phyloP scores from a whole-genome alignment of 2,888 invertebrate genomes.

The Cynaeus angustus region DNA sequence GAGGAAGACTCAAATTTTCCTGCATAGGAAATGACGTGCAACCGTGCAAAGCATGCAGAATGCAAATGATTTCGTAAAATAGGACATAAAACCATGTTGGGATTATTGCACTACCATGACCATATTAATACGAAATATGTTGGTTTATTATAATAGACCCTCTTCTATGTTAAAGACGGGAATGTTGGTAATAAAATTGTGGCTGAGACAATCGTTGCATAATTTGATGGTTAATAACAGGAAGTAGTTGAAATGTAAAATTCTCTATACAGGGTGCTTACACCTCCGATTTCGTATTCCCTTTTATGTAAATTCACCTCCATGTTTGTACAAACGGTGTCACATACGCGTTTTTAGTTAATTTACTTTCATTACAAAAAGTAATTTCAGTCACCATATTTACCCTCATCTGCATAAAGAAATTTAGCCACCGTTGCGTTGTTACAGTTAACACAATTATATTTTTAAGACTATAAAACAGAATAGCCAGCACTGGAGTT shows the following conservation, averaged over 20 bases:
- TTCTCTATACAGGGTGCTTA: background rate
- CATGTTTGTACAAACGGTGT: background rate
- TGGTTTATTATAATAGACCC: slow-evolving; percentile 23
- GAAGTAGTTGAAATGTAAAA: background rate
- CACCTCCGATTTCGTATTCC: background rate
- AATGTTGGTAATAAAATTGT: slow-evolving; percentile 15
- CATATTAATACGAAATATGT: slow-evolving; percentile 16
- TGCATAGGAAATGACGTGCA: background rate
- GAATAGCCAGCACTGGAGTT: slow-evolving; percentile 11
- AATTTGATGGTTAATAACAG: slow-evolving; percentile 14
- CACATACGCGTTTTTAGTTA: slow-evolving; percentile 2
- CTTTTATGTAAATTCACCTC: background rate
- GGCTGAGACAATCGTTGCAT: slow-evolving; percentile 17
- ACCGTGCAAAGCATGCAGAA: slow-evolving; percentile 2
- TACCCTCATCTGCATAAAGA: slow-evolving; percentile 2
- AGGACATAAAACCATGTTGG: slow-evolving; percentile 33
- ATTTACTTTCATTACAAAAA: slow-evolving; percentile 6
- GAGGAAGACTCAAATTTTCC: background rate
- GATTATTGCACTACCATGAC: slow-evolving; percentile 15
- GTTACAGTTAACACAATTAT: slow-evolving; percentile 5
- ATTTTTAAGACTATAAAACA: background rate
- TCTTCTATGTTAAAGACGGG: slow-evolving; percentile 4
- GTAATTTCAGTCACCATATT: slow-evolving; percentile 6
- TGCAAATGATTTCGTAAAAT: slow-evolving; percentile 32
- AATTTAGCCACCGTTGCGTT: background rate